A percentile compares a stretch with the other conserved stretches of the same genome.
Evolutionary conservation across 92 coral and sea anemone species (phyloP).

Genomic region (Umimayanthus chanpuru): DNA sequence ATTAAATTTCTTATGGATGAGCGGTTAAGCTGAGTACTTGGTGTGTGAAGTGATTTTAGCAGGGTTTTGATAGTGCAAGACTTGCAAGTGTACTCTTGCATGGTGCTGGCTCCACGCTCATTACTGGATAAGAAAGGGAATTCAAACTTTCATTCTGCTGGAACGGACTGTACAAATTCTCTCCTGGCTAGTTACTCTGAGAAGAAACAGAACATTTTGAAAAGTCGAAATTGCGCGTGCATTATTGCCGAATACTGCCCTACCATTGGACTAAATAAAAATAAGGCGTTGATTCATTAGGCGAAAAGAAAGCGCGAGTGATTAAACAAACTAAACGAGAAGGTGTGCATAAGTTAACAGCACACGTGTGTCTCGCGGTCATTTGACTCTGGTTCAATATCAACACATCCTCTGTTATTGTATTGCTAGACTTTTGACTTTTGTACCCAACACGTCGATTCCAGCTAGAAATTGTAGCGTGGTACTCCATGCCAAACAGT

Average conservation of each 20-base stretch:
- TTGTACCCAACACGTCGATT: slow-evolving; percentile 1
- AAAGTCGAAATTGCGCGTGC: not conserved
- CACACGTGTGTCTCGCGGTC: slow-evolving; percentile 29
- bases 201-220: not conserved
- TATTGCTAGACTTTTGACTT: not conserved
- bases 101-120: not conserved
- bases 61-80: not conserved
- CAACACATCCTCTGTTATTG: not conserved
- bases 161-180: too few relatives aligned
- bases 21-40: too few relatives aligned
- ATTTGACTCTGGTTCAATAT: slow-evolving; percentile 32
- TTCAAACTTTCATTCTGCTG: too few relatives aligned
- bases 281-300: slow-evolving; percentile 29
- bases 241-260: not conserved
- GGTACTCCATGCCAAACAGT: not conserved
- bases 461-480: not conserved
- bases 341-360: slow-evolving; percentile 26
- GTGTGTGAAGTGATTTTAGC: not conserved
- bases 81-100: not conserved
- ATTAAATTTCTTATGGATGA: not conserved
- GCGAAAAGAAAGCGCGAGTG: slow-evolving; percentile 23
- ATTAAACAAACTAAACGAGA: slow-evolving; percentile 7
- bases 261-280: slow-evolving; percentile 8
- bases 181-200: not conserved
- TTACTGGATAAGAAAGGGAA: not conserved